Evolutionary conservation across 2,797 vertebrate species (phyloP).

Genomic region (Champsocephalus gunnari): DNA sequence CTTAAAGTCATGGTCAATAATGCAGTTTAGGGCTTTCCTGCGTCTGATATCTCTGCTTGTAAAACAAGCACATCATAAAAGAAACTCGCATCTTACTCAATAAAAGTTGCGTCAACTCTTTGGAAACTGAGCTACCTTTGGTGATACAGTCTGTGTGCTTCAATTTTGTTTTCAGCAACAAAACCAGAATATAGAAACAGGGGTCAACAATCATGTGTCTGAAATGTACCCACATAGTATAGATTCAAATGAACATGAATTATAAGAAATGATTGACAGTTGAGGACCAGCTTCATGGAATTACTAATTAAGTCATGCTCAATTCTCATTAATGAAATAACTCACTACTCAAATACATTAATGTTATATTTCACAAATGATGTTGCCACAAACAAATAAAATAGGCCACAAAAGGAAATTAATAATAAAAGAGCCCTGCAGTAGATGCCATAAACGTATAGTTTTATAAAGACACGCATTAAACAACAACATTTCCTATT

Average conservation of each 20-base stretch:
- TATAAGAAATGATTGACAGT: background rate
- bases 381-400: background rate
- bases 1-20: background rate
- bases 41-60: background rate
- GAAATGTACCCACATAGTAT: slow-evolving; percentile 1
- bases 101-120: slow-evolving; percentile 7
- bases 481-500: background rate
- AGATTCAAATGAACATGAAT: background rate
- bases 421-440: background rate
- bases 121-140: background rate
- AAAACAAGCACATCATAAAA: slow-evolving; percentile 9
- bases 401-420: background rate
- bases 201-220: background rate
- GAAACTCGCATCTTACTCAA: background rate
- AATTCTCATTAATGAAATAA: background rate
- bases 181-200: background rate
- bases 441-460: background rate
- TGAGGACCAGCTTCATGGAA: slow-evolving; percentile 1
- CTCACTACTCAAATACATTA: background rate
- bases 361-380: background rate
- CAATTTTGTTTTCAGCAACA: background rate
- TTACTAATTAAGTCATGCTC: background rate
- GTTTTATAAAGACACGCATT: background rate
- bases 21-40: background rate
- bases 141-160: slow-evolving; percentile 1